Evolutionary conservation across 2,797 vertebrate genomes (phyloP).

Genomic region (Nyctibius grandis): DNA sequence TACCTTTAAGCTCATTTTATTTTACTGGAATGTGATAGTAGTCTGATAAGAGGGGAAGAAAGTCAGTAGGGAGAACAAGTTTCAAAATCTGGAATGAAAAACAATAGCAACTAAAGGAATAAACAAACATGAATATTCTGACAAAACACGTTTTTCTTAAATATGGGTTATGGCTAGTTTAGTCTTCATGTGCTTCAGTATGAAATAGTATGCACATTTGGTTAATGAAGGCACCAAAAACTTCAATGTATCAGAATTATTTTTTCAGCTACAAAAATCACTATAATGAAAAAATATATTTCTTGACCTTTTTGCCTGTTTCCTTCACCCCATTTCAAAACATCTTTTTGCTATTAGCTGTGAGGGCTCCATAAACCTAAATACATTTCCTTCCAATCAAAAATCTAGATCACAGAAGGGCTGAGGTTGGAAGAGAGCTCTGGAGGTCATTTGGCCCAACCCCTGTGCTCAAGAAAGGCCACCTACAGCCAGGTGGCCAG

Average conservation of each 20-base stretch:
- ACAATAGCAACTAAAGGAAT: not conserved
- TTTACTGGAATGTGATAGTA: not conserved
- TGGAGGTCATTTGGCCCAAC: not conserved
- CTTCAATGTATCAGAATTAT: not conserved
- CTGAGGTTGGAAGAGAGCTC: not conserved
- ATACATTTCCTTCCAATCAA: not conserved
- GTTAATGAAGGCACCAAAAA: not conserved
- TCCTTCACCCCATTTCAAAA: not conserved
- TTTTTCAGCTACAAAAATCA: not conserved
- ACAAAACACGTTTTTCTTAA: rapidly evolving
- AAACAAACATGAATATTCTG: not conserved
- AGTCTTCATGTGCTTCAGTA: not conserved
- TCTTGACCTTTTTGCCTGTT: not conserved
- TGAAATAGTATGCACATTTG: not conserved
- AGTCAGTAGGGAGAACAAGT: not conserved
- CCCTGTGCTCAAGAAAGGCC: not conserved
- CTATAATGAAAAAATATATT: not conserved
- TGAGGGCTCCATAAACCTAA: not conserved
- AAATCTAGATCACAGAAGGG: not conserved
- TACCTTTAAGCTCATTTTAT: not conserved
- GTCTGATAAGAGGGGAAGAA: not conserved
- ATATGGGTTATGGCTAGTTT: not conserved
- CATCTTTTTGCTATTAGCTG: not conserved
- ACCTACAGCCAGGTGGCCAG: not conserved
- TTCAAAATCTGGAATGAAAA: not conserved